These are phyloP conservation scores for Sarcophaga rosellei DNA, from an alignment of 2,888 invertebrate species.

Conservation along the genomic window DNA sequence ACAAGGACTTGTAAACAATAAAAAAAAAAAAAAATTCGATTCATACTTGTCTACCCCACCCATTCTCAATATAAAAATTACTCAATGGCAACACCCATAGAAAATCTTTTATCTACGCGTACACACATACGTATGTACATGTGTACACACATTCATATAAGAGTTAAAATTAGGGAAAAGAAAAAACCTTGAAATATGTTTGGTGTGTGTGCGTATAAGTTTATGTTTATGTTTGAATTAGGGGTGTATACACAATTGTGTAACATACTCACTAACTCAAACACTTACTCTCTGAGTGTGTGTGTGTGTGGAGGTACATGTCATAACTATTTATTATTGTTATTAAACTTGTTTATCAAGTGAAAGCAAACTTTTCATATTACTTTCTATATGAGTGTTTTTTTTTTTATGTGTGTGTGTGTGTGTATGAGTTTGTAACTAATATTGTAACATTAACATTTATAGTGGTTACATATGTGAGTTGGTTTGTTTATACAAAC, in stretches of 20 bases:
- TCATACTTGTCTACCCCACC: conserved; percentile 5
- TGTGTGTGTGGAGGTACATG: conserved; percentile 38
- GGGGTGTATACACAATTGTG: conserved; percentile 5
- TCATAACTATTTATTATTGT: conserved; percentile 67
- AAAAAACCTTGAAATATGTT: conserved; percentile 9
- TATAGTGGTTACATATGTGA: neutral
- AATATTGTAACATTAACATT: neutral
- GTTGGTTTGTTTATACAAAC: neutral
- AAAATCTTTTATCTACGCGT: neutral
- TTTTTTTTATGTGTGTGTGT: too few species aligned
- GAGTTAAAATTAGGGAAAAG: conserved; percentile 32
- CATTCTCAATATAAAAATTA: neutral
- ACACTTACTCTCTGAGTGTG: neutral
- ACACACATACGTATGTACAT: neutral
- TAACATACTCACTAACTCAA: too few species aligned
- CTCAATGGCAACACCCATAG: conserved; percentile 4
- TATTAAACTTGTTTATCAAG: conserved; percentile 68
- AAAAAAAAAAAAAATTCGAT: conserved; percentile 22
- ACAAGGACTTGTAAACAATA: conserved; percentile 60
- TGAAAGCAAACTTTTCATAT: conserved; percentile 62
- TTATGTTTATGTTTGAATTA: conserved; percentile 28
- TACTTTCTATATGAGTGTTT: conserved; percentile 10
- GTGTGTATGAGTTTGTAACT: neutral
- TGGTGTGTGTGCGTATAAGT: neutral
- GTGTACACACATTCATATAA: neutral